phyloP scores from a whole-genome alignment of 1,140 invertebrate species.

The Nomia melanderi region DNA sequence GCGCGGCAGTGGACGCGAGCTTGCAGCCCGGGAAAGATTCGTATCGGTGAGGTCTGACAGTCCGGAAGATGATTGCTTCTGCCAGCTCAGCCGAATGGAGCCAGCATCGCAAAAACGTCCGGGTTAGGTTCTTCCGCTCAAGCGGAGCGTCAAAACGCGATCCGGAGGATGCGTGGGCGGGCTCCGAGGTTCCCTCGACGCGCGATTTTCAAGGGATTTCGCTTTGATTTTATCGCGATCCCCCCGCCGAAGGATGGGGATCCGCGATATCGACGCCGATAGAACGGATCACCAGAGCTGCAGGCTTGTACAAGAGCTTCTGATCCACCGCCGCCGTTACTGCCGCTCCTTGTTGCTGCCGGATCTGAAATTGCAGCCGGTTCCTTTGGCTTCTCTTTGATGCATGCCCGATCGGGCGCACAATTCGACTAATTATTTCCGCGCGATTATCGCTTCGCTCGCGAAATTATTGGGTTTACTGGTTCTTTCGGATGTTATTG shows the following conservation, averaged over 20 bases:
- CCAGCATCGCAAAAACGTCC: conserved; percentile 15
- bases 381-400: neutral
- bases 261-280: conserved; percentile 30
- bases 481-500: too few species aligned
- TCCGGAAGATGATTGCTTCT: conserved; percentile 49
- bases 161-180: conserved; percentile 27
- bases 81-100: conserved; percentile 42
- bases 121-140: conserved; percentile 38
- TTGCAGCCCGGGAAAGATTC: conserved; percentile 11
- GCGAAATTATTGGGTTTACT: too few species aligned
- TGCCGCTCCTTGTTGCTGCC: too few species aligned
- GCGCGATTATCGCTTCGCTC: too few species aligned
- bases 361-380: conserved; percentile 22
- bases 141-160: conserved; percentile 44
- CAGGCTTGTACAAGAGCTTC: conserved; percentile 1
- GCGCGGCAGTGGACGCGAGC: neutral
- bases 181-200: conserved; percentile 8
- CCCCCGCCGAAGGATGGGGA: neutral
- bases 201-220: conserved; percentile 44
- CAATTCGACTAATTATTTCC: too few species aligned
- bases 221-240: conserved; percentile 45
- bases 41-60: conserved; percentile 31
- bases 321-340: too few species aligned
- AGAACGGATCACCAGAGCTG: conserved; percentile 23
- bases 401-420: too few species aligned